Evolutionary conservation across 2,797 vertebrate species (phyloP), one percentile per base, ranked within the genome.

Genomic region (Chelidonichthys spinosus): DNA sequence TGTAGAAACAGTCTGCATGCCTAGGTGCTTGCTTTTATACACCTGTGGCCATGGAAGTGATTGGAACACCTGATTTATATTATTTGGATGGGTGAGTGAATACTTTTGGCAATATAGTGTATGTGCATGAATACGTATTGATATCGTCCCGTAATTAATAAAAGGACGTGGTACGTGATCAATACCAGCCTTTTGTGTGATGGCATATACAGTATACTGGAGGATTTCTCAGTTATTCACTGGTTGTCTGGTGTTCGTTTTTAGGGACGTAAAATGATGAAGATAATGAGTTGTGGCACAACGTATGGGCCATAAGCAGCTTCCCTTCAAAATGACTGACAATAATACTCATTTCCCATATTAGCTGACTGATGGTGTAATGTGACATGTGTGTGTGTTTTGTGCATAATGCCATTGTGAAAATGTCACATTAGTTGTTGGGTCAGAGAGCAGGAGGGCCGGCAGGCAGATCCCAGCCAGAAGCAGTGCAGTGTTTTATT

Each of bases 341-440:
- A 40, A 53, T 70, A 58, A 69, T 47, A 36, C 73, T 76, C 1
- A 65, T 37, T 15, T 18, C 37, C 54, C 37, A 17, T 33, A 36
- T 18, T 36, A 55, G 54, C 46, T 43, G 44, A 60, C 25, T 25
- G 2, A 25, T 25, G 62, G 33, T 63, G 55, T 62, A 73, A 62
- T 50, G 32, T 49, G 67, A 72, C 58, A 49, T 52, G 36, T 64
- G 39, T 55, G 49, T 66, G 63, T 63, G 50, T 73, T 43, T 59
- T 18, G 25, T 46, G 6, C 35, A 65, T 60, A 47, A 69, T 55
- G 47, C 61, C 59, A 59, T 67, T 56, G 74, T 65, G 44, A 61
- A 83, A 85, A 84, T 87, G 82, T 84, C 85, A 85, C 74, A 83
- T 85, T 82, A 73, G 75, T 32, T 82, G 17, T 53, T 43, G 72